Evolutionary conservation across 2,797 vertebrate genomes (phyloP).

Genomic region (Avahi laniger): DNA sequence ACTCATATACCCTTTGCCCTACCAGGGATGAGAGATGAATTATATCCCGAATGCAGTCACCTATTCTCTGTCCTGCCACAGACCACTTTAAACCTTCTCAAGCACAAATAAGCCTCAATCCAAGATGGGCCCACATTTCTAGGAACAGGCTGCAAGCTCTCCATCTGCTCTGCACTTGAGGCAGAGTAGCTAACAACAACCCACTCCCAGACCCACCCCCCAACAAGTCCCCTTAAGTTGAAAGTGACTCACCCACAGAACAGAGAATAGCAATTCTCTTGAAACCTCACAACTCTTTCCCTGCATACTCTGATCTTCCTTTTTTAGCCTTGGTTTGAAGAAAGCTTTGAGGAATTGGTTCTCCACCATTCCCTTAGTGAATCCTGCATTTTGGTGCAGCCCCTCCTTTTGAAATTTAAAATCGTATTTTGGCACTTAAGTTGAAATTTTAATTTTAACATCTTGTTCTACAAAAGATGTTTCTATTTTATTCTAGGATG

Average conservation of each 20-base stretch:
- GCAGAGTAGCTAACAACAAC: not conserved
- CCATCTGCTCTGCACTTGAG: slow-evolving; percentile 26
- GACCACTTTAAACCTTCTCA: slow-evolving; percentile 22
- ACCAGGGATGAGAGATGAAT: not conserved
- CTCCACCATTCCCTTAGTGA: not conserved
- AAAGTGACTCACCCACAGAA: slow-evolving; percentile 17
- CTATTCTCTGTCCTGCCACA: not conserved
- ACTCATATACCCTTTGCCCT: not conserved
- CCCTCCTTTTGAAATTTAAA: not conserved
- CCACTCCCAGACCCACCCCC: not conserved
- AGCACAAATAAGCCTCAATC: not conserved
- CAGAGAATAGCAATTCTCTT: not conserved
- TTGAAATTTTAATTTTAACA: not conserved
- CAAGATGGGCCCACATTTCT: slow-evolving; percentile 1
- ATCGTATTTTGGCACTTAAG: not conserved
- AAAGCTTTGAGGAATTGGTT: not conserved
- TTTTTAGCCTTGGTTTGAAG: not conserved
- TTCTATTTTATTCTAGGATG: slow-evolving; percentile 13
- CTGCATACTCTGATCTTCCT: not conserved
- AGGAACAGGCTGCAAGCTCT: slow-evolving; percentile 10
- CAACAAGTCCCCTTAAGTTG: not conserved
- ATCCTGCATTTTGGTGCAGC: not conserved
- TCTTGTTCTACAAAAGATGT: not conserved
- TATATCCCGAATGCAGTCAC: not conserved
- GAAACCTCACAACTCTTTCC: not conserved